Base-by-base conservation (phyloP, 2,113 vertebrate species). In the Poeciliopsis retropinna region DNA sequence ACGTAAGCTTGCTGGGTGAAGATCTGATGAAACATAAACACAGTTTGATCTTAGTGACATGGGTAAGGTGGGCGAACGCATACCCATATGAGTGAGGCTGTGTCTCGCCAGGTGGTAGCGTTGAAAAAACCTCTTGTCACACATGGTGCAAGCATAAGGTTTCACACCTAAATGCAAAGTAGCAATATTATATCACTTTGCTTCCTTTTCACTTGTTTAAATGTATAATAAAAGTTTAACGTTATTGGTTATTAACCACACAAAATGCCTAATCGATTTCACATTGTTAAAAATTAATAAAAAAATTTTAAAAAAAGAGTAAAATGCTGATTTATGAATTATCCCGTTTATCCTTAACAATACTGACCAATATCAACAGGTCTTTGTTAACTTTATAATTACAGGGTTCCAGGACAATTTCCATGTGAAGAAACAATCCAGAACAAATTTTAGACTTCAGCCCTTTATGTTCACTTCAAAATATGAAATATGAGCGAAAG, bases 41-140 rank as follows among this genome's bases (percentile, higher is more conserved):
- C 76, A 86, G 34, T 80, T 71, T 75, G 78, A 83, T 86, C 64
- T 88, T 72, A 75, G 72, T 89, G 83, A 81, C 80, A 89, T 84
- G 78, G 84, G 85, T 90, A 91, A 79, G 88, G 87, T 90, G 90
- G 87, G 88, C 85, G 89, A 72, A 86, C 87, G 90, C 94, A 88
- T 95, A 97, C 97, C 97, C 37, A 97, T 97, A 88, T 98, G 97
- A 93, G 96, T 97, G 89, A 97, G 97, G 93, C 95, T 96, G 94
- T 97, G 97, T 85, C 97, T 95, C 81, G 96, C 96, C 89, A 97
- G 96, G 92, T 97, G 96, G 90, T 98, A 97, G 91, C 96, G 97
- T 91, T 98, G 97, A 92, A 98, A 97, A 94, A 98, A 98, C 90
- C 96, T 96, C 97, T 97, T 97, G 89, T 97, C 96, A 77, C 97